These are phyloP conservation scores for Oxycera nigricornis DNA, from an alignment of 2,888 invertebrate species.

Conservation along the genomic window DNA sequence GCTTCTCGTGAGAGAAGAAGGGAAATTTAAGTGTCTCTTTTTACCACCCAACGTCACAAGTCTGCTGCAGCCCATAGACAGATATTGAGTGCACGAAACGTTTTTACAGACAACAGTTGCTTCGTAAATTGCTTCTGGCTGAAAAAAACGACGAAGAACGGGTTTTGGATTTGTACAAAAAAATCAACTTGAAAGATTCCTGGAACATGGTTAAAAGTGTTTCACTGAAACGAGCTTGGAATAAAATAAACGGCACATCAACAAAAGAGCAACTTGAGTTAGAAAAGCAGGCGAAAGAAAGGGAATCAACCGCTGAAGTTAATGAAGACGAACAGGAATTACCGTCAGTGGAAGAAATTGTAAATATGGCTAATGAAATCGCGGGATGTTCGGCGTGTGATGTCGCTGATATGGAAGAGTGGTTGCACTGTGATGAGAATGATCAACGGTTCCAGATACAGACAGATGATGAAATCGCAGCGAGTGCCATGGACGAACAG, in stretches of 20 bases:
- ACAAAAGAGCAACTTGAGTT: neutral
- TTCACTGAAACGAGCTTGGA: neutral
- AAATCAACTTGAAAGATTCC: neutral
- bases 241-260: neutral
- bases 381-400: neutral
- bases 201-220: neutral
- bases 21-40: neutral
- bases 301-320: neutral
- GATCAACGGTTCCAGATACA: constrained; percentile 1
- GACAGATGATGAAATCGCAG: neutral
- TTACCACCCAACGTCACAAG: neutral
- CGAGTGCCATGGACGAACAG: neutral
- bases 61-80: neutral
- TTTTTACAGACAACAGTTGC: neutral
- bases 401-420: neutral
- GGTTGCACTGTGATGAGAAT: neutral
- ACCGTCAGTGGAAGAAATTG: neutral
- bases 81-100: neutral
- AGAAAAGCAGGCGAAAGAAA: neutral
- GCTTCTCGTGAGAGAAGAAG: neutral
- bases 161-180: neutral
- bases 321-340: neutral
- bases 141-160: neutral
- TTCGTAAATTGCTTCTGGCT: neutral
- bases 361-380: neutral